phyloP scores from a whole-genome alignment of 37 sponge, comb jelly and placozoan genomes.

The Corticium candelabrum region DNA sequence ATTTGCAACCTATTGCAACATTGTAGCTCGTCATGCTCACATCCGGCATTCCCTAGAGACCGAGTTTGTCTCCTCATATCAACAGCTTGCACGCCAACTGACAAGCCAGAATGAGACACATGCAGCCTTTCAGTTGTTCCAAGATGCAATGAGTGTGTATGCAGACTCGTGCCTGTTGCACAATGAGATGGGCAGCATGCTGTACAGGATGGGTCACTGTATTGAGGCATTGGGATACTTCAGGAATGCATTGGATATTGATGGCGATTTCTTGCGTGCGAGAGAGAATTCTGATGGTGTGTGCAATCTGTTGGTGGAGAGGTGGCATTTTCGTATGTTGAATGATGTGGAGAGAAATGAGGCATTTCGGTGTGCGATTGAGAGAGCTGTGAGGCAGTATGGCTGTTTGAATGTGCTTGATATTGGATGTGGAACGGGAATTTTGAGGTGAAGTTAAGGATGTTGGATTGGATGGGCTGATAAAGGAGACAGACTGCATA shows the following conservation, averaged over 20 bases:
- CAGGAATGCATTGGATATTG: constrained; percentile 13
- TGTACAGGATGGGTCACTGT: background rate
- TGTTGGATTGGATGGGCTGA: too few relatives aligned
- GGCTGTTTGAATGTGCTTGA: constrained; percentile 36
- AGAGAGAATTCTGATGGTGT: constrained; percentile 31
- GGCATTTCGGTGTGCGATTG: constrained; percentile 30
- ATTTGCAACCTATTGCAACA: too few relatives aligned
- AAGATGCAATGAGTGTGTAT: background rate
- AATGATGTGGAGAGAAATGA: constrained; percentile 47
- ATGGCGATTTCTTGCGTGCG: constrained; percentile 27
- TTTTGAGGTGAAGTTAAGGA: constrained; percentile 40
- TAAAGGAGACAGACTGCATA: too few relatives aligned
- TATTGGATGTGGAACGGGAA: constrained; percentile 66
- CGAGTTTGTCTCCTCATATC: too few relatives aligned
- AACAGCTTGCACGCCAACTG: too few relatives aligned
- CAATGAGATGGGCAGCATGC: background rate
- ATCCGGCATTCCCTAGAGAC: too few relatives aligned
- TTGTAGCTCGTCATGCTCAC: too few relatives aligned
- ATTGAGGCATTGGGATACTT: constrained; percentile 26
- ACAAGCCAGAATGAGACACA: too few relatives aligned
- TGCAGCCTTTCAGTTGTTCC: too few relatives aligned
- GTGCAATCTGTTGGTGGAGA: constrained; percentile 25
- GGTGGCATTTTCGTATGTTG: constrained; percentile 68
- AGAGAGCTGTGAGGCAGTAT: constrained; percentile 13
- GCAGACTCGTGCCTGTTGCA: background rate